A percentile compares a stretch with the other conserved stretches of the same genome.
These are phyloP conservation scores for Hydropsyche tenuis DNA, from an alignment of 1,140 invertebrate species.

Conservation along the genomic window DNA sequence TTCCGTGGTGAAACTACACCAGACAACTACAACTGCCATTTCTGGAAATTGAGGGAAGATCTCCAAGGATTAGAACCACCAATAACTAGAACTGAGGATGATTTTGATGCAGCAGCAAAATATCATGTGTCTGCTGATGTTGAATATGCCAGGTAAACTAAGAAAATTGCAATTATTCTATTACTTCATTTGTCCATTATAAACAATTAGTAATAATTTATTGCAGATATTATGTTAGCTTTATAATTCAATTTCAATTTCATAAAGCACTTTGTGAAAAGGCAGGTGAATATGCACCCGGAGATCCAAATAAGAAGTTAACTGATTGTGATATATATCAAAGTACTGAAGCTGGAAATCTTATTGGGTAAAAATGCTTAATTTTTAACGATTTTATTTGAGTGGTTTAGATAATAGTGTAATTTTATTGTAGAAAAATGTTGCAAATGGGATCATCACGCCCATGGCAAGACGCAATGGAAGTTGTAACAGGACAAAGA, in stretches of 20 bases:
- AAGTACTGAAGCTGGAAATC: conserved; percentile 76
- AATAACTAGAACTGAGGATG: conserved; percentile 73
- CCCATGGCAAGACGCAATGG: conserved; percentile 84
- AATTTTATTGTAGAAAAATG: conserved; percentile 69
- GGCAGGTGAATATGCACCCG: conserved; percentile 79
- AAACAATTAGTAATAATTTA: neutral
- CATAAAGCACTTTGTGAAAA: conserved; percentile 81
- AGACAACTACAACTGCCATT: conserved; percentile 79
- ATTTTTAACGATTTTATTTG: no score
- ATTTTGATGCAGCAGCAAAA: conserved; percentile 87
- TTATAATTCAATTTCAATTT: conserved; percentile 91
- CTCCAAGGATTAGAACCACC: conserved; percentile 85
- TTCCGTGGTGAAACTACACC: conserved; percentile 76
- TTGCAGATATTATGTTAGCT: conserved; percentile 87
- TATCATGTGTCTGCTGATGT: conserved; percentile 85
- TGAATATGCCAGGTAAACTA: conserved; percentile 77
- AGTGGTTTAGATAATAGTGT: no score
- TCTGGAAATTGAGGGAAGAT: conserved; percentile 74
- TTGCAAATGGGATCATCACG: conserved; percentile 79
- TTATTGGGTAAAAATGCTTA: neutral
- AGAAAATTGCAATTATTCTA: no score
- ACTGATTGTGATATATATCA: conserved; percentile 86
- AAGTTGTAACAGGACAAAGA: conserved; percentile 77
- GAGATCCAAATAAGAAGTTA: conserved; percentile 71
- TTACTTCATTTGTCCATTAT: no score